Percentiles rank a stretch among this genome's conserved stretches.
phyloP scores from a whole-genome alignment of 2,113 vertebrate genomes.

The Rattus rattus region DNA sequence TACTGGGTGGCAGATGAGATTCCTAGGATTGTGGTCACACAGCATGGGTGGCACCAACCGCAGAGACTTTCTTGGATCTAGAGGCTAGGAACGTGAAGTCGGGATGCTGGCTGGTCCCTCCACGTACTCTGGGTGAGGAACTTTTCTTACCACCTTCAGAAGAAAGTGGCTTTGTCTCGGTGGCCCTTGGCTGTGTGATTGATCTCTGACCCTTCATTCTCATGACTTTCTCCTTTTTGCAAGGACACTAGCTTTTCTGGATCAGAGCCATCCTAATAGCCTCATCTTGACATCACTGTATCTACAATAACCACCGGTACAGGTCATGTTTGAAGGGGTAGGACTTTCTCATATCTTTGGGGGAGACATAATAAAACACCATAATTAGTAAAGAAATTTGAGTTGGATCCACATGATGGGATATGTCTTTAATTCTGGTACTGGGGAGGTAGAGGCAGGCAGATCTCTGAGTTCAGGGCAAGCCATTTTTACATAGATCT shows the following conservation, averaged over 20 bases:
- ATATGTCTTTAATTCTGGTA: neutral
- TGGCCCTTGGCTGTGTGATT: neutral
- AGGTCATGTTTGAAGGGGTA: neutral
- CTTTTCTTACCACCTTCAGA: neutral
- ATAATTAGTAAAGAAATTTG: neutral
- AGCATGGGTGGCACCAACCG: neutral
- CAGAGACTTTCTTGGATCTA: neutral
- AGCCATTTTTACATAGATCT: neutral
- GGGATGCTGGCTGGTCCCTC: neutral
- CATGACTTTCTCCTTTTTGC: neutral
- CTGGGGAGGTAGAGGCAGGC: neutral
- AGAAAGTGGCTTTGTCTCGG: neutral
- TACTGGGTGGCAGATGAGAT: neutral
- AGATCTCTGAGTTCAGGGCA: neutral
- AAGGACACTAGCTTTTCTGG: neutral
- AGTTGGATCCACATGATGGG: neutral
- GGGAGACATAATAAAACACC: neutral
- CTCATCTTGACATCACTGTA: neutral
- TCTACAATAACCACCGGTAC: neutral
- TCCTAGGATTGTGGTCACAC: neutral
- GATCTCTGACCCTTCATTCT: neutral
- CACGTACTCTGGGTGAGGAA: too few relatives aligned
- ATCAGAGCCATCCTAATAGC: neutral
- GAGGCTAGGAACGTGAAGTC: neutral
- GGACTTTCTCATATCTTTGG: neutral